Evolutionary conservation across 2,113 vertebrate genomes (phyloP), one percentile per base, ranked within the genome.

Genomic region (Chroicocephalus ridibundus): DNA sequence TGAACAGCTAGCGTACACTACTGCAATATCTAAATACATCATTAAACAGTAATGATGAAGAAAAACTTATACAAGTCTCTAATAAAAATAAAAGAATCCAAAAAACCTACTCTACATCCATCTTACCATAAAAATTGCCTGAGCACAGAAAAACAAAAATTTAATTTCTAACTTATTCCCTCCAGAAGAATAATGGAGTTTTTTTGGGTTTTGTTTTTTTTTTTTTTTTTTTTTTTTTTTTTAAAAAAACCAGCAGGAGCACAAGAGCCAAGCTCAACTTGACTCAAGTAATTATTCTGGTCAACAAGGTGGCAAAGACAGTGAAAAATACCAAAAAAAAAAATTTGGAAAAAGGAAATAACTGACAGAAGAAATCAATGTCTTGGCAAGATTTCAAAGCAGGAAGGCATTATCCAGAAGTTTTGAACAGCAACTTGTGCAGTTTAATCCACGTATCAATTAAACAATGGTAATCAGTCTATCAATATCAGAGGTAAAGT

Each of bases 21-120:
- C 25, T 58, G 10, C 31, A 40, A 11, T 26, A 38, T 12, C 20
- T 29, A 42, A 66, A 57, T 3, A 10, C 13, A 51, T 34, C 64
- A 8, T 22, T 42, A 6, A 78, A 16, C 19, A 46, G 26, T 2
- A 2, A 62, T 0, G 8, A 3, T 2, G 16, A 68, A 51, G 15
- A 20, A 93, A 84, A 34, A 5, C 2, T 32, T 34, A 5, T 1
- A 7, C 15, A 55, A 18, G 29, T 55, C 83, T 15, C 49, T 34
- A 61, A 36, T 1, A 29, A 64, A 70, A 79, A 66, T 5, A 47
- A 15, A 75, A 66, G 7, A 57, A 25, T 24, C 5, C 22, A 14
- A 32, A 82, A 83, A 58, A 29, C 25, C 15, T 17, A 5, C 22
- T 47, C 15, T 4, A 27, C 13, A 62, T 8, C 9, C 7, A 15